Evolutionary conservation across 2,113 vertebrate genomes (phyloP), one percentile per base, ranked within the genome.

Genomic region (Chionis minor): DNA sequence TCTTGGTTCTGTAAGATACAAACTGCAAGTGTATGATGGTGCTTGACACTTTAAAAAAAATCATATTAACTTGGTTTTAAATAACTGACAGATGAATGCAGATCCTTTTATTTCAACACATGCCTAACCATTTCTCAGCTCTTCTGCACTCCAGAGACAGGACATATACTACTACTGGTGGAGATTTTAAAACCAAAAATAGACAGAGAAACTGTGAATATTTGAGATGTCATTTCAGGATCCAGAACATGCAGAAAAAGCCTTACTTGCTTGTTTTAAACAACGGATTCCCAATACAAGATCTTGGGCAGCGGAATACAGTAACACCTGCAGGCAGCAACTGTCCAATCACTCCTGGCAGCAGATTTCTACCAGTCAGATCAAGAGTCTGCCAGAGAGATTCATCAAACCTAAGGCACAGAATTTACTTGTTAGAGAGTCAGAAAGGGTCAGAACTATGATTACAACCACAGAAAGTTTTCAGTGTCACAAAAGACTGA

Each of bases 321-420:
- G 96, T 94, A 56, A 99, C 98, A 3, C 99, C 98, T 6, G 97
- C 97, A 22, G 97, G 97, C 62, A 99, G 96, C 77, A 99, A 95
- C 66, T 97, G 98, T 54, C 98, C 98, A 59, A 99, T 97, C 24
- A 99, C 98, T 3, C 96, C 97, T 4, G 97, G 98, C 8, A 95
- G 82, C 77, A 99, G 97, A 88, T 98, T 98, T 95, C 96, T 96
- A 21, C 98, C 98, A 47, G 98, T 97, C 91, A 99, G 98, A 88
- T 99, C 99, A 33, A 99, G 98, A 33, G 98, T 98, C 83, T 98
- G 98, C 99, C 99, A 99, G 52, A 99, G 98, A 30, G 98, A 99
- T 92, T 99, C 99, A 28, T 99, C 99, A 63, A 98, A 98, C 95
- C 99, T 99, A 78, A 40, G 69, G 67, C 78, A 90, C 2, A 91